phyloP scores from a whole-genome alignment of 1,140 invertebrate genomes.

The Drosophila willistoni region DNA sequence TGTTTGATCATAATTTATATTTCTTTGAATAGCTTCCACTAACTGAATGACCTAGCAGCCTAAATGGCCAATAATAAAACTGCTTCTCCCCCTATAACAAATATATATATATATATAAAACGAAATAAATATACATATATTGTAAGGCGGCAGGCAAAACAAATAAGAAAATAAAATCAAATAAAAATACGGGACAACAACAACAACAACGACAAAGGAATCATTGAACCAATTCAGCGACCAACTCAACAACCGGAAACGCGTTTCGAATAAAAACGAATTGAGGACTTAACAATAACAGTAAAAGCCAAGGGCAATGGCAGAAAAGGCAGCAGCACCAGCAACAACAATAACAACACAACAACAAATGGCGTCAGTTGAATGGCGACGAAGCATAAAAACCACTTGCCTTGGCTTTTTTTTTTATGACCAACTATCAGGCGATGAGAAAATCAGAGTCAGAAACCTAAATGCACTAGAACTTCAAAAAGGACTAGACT shows the following conservation, averaged over 20 bases:
- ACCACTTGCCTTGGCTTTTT: constrained; percentile 64
- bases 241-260: constrained; percentile 81
- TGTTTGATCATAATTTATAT: constrained; percentile 42
- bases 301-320: constrained; percentile 63
- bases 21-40: constrained; percentile 51
- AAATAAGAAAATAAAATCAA: constrained; percentile 48
- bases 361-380: constrained; percentile 73
- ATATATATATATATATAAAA: not conserved
- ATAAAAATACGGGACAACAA: constrained; percentile 36
- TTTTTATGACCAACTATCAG: constrained; percentile 63
- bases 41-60: constrained; percentile 58
- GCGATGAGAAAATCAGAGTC: constrained; percentile 62
- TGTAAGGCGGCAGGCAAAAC: not conserved
- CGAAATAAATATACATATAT: constrained; percentile 54
- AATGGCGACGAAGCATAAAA: constrained; percentile 79
- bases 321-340: constrained; percentile 25
- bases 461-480: constrained; percentile 44
- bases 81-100: not conserved
- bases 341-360: constrained; percentile 23
- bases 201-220: constrained; percentile 67
- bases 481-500: constrained; percentile 15
- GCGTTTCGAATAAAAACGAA: constrained; percentile 81
- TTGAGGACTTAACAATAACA: constrained; percentile 77
- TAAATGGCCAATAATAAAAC: constrained; percentile 20
- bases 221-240: constrained; percentile 81